Evolutionary conservation across 2,113 vertebrate genomes (phyloP).

Genomic region (Mus spicilegus): DNA sequence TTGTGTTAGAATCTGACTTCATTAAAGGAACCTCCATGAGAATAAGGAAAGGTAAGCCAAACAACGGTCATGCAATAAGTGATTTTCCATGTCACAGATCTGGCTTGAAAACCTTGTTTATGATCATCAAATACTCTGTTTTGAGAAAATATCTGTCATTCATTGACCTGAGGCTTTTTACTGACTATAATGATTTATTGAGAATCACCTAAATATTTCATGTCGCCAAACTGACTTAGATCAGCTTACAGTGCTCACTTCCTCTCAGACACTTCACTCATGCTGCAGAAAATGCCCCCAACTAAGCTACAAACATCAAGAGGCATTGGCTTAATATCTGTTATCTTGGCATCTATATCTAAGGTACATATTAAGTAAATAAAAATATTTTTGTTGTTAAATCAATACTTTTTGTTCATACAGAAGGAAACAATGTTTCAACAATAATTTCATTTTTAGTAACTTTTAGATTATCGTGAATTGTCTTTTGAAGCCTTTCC

Average conservation of each 20-base stretch:
- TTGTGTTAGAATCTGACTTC: neutral
- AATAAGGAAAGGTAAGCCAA: neutral
- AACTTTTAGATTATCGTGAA: neutral
- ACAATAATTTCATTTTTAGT: neutral
- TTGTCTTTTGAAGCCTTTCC: neutral
- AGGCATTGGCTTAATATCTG: neutral
- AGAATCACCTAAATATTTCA: neutral
- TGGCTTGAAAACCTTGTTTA: neutral
- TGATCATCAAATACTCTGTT: neutral
- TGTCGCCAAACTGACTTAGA: neutral
- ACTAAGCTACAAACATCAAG: neutral
- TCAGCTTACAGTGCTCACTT: neutral
- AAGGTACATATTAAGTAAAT: neutral
- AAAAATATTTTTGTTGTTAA: neutral
- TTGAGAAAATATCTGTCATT: neutral
- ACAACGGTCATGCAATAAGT: neutral
- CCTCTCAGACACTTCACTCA: neutral
- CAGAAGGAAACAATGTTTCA: neutral
- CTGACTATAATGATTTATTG: neutral
- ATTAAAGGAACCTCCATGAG: neutral
- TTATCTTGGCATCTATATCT: neutral
- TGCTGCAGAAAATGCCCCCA: accelerated
- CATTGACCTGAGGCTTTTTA: neutral
- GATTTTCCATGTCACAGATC: neutral
- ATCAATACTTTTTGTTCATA: neutral